Percentiles rank a stretch among this genome's conserved stretches.
These are phyloP conservation scores for Phymanthus crucifer DNA, from an alignment of 92 coral and sea anemone species.

Conservation along the genomic window DNA sequence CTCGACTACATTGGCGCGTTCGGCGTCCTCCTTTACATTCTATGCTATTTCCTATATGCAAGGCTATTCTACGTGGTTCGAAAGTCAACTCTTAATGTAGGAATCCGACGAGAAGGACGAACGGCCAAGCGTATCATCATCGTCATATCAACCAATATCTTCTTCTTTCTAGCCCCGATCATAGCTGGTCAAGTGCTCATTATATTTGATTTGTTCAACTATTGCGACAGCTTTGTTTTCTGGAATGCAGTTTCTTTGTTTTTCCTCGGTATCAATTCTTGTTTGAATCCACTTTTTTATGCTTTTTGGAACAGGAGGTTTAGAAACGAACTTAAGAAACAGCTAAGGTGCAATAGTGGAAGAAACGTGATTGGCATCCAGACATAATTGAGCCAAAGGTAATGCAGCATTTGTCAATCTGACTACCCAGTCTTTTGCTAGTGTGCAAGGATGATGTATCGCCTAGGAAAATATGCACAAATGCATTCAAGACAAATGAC, in stretches of 20 bases:
- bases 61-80: constrained; percentile 3
- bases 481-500: too few relatives aligned
- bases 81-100: background rate
- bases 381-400: too few relatives aligned
- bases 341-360: background rate
- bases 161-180: background rate
- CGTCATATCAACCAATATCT: background rate
- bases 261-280: background rate
- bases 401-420: too few relatives aligned
- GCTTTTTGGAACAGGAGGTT: background rate
- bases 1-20: background rate
- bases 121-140: background rate
- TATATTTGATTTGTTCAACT: background rate
- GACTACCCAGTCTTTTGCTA: too few relatives aligned
- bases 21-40: background rate
- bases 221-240: background rate
- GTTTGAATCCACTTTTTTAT: background rate
- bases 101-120: background rate
- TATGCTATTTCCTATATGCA: background rate
- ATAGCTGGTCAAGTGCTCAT: background rate
- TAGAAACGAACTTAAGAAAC: background rate
- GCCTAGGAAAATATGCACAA: too few relatives aligned
- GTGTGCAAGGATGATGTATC: too few relatives aligned
- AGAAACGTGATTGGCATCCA: background rate
- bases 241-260: background rate